phyloP scores from a whole-genome alignment of 2,888 invertebrate species.

The Abrostola tripartita region DNA sequence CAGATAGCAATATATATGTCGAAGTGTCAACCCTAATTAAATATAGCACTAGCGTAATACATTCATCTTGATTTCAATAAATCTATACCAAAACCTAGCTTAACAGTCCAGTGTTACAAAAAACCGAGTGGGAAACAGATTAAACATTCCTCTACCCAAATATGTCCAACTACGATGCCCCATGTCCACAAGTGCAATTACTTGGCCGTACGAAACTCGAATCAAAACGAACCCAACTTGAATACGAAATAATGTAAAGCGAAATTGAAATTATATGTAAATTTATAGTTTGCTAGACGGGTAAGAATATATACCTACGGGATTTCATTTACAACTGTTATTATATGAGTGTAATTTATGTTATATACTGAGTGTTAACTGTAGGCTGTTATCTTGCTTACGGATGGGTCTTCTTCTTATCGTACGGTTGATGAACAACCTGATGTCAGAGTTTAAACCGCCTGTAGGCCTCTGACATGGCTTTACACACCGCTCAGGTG shows the following conservation, averaged over 20 bases:
- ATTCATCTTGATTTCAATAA: neutral
- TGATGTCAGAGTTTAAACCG: too few relatives aligned
- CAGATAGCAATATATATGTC: neutral
- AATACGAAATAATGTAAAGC: constrained; percentile 57
- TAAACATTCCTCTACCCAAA: constrained; percentile 54
- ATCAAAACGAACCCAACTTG: constrained; percentile 41
- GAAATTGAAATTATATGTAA: constrained; percentile 59
- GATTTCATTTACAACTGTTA: constrained; percentile 50
- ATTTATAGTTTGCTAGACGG: constrained; percentile 36
- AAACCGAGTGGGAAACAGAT: constrained; percentile 44
- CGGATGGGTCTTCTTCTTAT: too few relatives aligned
- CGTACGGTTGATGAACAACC: too few relatives aligned
- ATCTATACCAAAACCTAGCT: constrained; percentile 4
- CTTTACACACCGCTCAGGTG: too few relatives aligned
- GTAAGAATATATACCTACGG: constrained; percentile 24
- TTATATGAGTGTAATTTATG: too few relatives aligned
- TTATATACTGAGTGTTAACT: too few relatives aligned
- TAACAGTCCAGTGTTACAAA: constrained; percentile 18
- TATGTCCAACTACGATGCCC: constrained; percentile 19
- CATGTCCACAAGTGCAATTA: constrained; percentile 47
- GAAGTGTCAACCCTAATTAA: neutral
- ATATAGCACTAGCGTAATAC: too few relatives aligned
- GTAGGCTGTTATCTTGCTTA: too few relatives aligned
- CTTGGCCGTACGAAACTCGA: constrained; percentile 40
- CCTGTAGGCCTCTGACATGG: too few relatives aligned